Percentiles rank a stretch among this genome's conserved stretches.
These are phyloP conservation scores for Cacatua alba DNA, from an alignment of 2,113 vertebrate genomes.

Conservation along the genomic window DNA sequence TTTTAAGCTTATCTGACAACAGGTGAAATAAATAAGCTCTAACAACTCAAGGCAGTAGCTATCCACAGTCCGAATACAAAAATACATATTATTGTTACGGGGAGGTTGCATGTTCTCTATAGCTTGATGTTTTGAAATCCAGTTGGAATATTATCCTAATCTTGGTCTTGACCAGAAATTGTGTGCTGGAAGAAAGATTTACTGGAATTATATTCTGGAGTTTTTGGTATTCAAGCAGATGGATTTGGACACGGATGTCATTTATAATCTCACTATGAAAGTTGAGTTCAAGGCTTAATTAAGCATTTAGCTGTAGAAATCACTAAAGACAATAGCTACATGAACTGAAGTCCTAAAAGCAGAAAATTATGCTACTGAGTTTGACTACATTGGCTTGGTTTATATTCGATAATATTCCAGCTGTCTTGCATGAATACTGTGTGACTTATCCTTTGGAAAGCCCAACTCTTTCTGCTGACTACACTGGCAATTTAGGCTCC, in stretches of 20 bases:
- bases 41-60: neutral
- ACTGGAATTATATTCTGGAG: neutral
- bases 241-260: neutral
- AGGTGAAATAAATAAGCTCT: neutral
- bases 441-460: neutral
- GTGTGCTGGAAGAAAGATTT: neutral
- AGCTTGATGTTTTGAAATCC: neutral
- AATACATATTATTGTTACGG: neutral
- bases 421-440: neutral
- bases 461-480: neutral
- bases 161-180: neutral
- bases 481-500: neutral
- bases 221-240: neutral
- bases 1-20: neutral
- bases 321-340: neutral
- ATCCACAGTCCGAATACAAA: neutral
- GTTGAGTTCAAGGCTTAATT: neutral
- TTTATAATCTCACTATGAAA: neutral
- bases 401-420: constrained; percentile 21
- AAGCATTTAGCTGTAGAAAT: neutral
- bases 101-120: neutral
- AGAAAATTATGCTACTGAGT: neutral
- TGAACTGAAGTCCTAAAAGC: neutral
- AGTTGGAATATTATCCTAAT: constrained; percentile 45
- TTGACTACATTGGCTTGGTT: neutral